Base-by-base conservation (phyloP, 2,888 invertebrate genomes). In the Scaptomyza cyrtandrae region DNA sequence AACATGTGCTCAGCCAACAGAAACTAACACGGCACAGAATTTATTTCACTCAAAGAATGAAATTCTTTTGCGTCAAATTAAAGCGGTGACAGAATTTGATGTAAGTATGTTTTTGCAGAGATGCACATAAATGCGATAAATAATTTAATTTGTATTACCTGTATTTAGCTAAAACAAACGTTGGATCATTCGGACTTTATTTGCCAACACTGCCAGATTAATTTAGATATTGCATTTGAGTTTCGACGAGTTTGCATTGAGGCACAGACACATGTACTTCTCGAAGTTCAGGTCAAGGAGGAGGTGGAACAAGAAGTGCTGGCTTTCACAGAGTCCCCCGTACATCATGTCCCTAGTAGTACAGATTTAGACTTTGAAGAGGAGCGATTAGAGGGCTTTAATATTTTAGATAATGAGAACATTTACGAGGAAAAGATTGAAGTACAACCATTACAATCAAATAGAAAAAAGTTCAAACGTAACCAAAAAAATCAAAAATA, bases 181-280 rank as follows among this genome's bases (percentile, higher is more conserved):
- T 49, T 56, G 5, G 52, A 75, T 2, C 54, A 72, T 19, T 73
- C 86, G 0, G 66, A 75, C 24, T 50, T 59, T 6, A 85, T 80
- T 33, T 80, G 80, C 45, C 49, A 52, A 2, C 11, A 59, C 19
- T 80, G 80, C 27, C 66, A 48, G 13, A 55, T 64, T 7, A 62
- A 61, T 29, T 41, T 80, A 14, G 62, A 82, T 16, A 65, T 67
- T 29, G 86, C 86, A 4, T 48, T 24, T 3, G 76, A 85, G 31
- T 80, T 80, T 52, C 86, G 80, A 9, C 53, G 49, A 24, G 62
- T 59, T 37, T 80, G 80, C 46, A 75, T 79, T 48, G 69, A 75
- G 52, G 58, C 80, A 9, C 80, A 80, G 45, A 10, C 54, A 1
- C 44, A 58, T 6, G 19, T 41, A 6, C 27, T 55, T 7, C 46